Evolutionary conservation across 2,888 invertebrate species (phyloP).

Genomic region (Aphodius granarius): DNA sequence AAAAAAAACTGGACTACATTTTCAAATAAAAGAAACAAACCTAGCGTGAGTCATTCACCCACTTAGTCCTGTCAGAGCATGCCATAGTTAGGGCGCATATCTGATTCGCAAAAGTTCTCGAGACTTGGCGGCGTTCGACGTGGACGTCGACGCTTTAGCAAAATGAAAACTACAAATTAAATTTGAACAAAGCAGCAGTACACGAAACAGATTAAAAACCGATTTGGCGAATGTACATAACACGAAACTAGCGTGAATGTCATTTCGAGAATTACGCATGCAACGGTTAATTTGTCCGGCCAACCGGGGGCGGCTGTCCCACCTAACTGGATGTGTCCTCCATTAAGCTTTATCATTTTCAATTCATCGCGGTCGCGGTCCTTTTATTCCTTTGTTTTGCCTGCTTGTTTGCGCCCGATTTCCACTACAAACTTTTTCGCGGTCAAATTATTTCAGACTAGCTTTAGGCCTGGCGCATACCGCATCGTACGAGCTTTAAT

Average conservation of each 20-base stretch:
- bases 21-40: too few relatives aligned
- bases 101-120: background rate
- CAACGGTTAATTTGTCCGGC: conserved; percentile 8
- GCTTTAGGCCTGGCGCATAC: background rate
- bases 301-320: background rate
- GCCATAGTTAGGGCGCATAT: background rate
- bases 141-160: background rate
- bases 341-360: conserved; percentile 12
- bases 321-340: background rate
- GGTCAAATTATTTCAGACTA: background rate
- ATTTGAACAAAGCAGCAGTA: conserved; percentile 10
- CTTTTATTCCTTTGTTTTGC: conserved; percentile 4
- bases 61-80: background rate
- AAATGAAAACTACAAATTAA: conserved; percentile 6
- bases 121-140: background rate
- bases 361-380: background rate
- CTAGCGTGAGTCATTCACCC: background rate
- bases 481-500: background rate
- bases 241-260: conserved; percentile 8
- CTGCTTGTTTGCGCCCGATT: background rate
- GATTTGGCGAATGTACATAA: background rate
- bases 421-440: background rate
- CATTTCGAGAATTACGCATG: conserved; percentile 8
- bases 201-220: conserved; percentile 10
- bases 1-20: too few relatives aligned